These are phyloP conservation scores for Whitmania pigra DNA, from an alignment of 1,140 invertebrate species.

Conservation along the genomic window DNA sequence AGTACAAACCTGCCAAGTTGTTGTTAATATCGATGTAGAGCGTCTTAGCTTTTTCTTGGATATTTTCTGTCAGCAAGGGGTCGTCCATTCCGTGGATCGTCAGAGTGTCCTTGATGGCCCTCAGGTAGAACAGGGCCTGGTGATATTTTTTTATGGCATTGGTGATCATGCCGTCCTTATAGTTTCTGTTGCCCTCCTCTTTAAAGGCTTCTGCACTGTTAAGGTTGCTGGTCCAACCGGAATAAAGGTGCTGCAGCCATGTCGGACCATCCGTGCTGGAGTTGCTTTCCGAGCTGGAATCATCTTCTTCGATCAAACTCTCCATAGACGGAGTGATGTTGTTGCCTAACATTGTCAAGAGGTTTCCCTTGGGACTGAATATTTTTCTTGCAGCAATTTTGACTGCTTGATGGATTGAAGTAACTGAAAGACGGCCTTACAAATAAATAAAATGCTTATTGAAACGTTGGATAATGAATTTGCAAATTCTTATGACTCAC, in stretches of 20 bases:
- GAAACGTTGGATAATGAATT: too few species aligned
- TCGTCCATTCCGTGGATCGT: conserved; percentile 16
- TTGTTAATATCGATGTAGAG: conserved; percentile 35
- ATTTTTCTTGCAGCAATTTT: too few species aligned
- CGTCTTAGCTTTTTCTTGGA: conserved; percentile 27
- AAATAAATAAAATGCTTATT: too few species aligned
- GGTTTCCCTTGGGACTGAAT: too few species aligned
- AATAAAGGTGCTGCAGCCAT: not conserved
- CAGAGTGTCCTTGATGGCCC: conserved; percentile 29
- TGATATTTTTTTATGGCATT: conserved; percentile 37
- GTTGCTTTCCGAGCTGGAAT: not conserved
- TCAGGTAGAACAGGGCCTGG: conserved; percentile 33
- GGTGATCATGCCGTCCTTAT: conserved; percentile 31
- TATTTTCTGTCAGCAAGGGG: conserved; percentile 23
- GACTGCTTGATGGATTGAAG: too few species aligned
- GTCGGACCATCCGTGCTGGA: not conserved
- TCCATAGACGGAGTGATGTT: not conserved
- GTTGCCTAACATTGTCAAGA: too few species aligned
- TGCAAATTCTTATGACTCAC: too few species aligned
- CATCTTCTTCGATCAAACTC: conserved; percentile 1
- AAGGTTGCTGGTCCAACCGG: conserved; percentile 21
- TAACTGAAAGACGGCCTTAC: too few species aligned
- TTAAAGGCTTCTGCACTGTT: conserved; percentile 31
- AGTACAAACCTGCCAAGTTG: conserved; percentile 37
- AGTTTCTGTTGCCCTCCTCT: conserved; percentile 34